These are phyloP conservation scores for Pseudochromis fuscus DNA, from an alignment of 2,797 vertebrate species.

Conservation along the genomic window DNA sequence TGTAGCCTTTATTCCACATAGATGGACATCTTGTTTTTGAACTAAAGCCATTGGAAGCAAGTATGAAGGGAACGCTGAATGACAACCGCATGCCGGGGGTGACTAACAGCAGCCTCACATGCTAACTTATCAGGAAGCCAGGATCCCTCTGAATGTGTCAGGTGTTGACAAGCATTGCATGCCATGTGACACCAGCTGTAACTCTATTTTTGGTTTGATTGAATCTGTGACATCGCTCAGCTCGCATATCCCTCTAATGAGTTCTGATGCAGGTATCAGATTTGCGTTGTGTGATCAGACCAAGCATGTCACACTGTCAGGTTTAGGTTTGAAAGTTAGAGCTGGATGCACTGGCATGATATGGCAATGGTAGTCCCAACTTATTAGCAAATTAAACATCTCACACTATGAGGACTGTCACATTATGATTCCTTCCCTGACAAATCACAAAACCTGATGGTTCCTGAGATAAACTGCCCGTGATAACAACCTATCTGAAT, in stretches of 20 bases:
- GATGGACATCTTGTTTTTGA: constrained; percentile 29
- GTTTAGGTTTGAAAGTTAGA: neutral
- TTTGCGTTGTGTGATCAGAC: constrained; percentile 5
- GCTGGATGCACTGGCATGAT: neutral
- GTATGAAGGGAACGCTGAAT: constrained; percentile 15
- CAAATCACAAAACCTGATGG: neutral
- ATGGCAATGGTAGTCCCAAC: neutral
- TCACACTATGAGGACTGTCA: constrained; percentile 25
- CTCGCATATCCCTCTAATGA: constrained; percentile 20
- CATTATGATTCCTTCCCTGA: constrained; percentile 4
- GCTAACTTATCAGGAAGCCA: constrained; percentile 14
- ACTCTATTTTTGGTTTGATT: constrained; percentile 26
- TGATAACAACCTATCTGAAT: too few relatives aligned
- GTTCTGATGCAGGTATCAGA: neutral
- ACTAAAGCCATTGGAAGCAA: constrained; percentile 7
- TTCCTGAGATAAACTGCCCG: too few relatives aligned
- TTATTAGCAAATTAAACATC: constrained; percentile 17
- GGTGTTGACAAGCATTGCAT: constrained; percentile 20
- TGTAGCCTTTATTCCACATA: constrained; percentile 1
- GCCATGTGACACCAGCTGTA: constrained; percentile 19
- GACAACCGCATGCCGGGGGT: constrained; percentile 33
- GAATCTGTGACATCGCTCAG: constrained; percentile 19
- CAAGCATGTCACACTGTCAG: constrained; percentile 5
- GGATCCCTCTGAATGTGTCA: constrained; percentile 39
- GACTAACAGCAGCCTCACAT: constrained; percentile 20